These are phyloP conservation scores for Hesperia comma DNA, from an alignment of 2,888 invertebrate species.

Conservation along the genomic window DNA sequence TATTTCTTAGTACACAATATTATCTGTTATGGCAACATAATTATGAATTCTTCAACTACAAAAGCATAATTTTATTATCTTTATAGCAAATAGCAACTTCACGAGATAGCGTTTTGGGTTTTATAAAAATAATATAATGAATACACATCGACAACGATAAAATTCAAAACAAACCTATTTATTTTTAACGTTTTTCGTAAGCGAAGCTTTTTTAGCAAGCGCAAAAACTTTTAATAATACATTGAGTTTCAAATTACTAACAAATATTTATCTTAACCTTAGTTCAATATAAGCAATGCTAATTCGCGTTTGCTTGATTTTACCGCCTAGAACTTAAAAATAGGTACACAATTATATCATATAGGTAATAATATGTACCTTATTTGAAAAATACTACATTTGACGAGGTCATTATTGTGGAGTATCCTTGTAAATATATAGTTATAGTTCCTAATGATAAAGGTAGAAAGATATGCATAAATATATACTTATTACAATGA, in stretches of 20 bases:
- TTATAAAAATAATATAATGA: not conserved
- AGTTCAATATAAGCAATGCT: not conserved
- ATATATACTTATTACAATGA: not conserved
- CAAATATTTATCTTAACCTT: not conserved
- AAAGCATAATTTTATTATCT: not conserved
- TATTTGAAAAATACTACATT: conserved; percentile 12
- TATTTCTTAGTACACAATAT: conserved; percentile 32
- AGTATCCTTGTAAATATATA: conserved; percentile 4
- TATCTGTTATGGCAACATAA: conserved; percentile 33
- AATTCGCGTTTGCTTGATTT: not conserved
- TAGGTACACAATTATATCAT: conserved; percentile 13
- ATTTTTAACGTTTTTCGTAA: not conserved
- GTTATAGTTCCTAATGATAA: conserved; percentile 9
- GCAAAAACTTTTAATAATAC: conserved; percentile 1
- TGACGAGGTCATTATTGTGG: not conserved
- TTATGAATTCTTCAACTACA: conserved; percentile 8
- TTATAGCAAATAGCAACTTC: conserved; percentile 17
- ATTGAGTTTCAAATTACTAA: conserved; percentile 6
- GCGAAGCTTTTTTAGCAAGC: not conserved
- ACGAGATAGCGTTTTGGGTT: not conserved
- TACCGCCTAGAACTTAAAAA: conserved; percentile 9
- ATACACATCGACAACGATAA: not conserved
- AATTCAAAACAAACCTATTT: not conserved
- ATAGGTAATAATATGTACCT: not conserved
- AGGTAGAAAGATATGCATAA: conserved; percentile 12